A percentile compares a stretch with the other conserved stretches of the same genome.
Evolutionary conservation across 30 jellyfish, hydroid and myxozoan genomes (phyloP).

Genomic region (Sanderia malayensis): DNA sequence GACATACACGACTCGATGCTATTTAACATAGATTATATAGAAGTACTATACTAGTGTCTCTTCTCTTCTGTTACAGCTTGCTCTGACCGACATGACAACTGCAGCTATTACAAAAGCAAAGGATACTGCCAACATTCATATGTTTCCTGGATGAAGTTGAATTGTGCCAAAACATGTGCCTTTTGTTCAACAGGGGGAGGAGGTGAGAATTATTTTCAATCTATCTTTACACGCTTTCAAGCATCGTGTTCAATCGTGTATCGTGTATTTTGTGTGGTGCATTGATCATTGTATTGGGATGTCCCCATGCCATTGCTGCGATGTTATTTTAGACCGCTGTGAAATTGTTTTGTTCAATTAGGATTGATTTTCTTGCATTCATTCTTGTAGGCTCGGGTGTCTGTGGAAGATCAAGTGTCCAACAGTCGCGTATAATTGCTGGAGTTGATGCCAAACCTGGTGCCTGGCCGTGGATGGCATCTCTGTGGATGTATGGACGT

Average conservation of each 20-base stretch:
- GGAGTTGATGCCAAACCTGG: slow-evolving; percentile 76
- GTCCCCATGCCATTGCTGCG: neutral
- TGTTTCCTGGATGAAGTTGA: neutral
- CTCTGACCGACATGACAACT: neutral
- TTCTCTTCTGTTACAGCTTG: neutral
- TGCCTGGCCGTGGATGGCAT: slow-evolving; percentile 97
- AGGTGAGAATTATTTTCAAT: neutral
- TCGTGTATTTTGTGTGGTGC: neutral
- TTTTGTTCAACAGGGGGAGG: neutral
- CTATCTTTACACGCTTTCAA: neutral
- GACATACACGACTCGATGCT: no score
- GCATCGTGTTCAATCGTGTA: neutral
- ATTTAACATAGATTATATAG: no score
- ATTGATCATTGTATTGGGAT: neutral
- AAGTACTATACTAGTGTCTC: neutral
- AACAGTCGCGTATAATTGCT: slow-evolving; percentile 61
- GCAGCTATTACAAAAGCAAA: neutral
- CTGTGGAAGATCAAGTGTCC: slow-evolving; percentile 60
- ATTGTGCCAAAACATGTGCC: neutral
- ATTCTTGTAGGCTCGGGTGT: slow-evolving; percentile 5
- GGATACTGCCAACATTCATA: neutral
- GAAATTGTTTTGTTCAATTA: no score
- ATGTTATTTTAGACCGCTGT: neutral
- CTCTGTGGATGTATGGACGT: slow-evolving; percentile 45
- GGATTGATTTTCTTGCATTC: neutral